Percentiles rank a stretch among this genome's conserved stretches.
These are phyloP conservation scores for Pogonomyrmex californicus DNA, from an alignment of 1,140 invertebrate genomes.

Conservation along the genomic window DNA sequence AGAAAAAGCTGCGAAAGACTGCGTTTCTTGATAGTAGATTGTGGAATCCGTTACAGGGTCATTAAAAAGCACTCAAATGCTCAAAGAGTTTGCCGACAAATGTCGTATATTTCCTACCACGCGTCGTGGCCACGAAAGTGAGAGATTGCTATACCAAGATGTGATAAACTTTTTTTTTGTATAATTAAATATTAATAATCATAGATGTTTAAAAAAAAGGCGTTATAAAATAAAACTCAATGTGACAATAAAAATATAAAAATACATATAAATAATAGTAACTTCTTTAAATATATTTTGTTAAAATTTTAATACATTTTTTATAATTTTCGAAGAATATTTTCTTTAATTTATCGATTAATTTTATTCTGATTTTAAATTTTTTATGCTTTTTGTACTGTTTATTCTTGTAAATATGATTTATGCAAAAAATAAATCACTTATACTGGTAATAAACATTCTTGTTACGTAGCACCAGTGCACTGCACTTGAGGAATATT, in stretches of 20 bases:
- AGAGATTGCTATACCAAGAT: not conserved
- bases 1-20: not conserved
- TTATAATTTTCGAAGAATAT: not conserved
- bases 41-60: not conserved
- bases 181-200: slow-evolving; percentile 7
- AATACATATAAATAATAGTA: not conserved
- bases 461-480: not conserved
- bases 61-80: slow-evolving; percentile 18
- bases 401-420: not conserved
- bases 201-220: not conserved
- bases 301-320: not conserved
- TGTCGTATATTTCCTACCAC: not conserved
- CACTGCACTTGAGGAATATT: not conserved
- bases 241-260: not conserved
- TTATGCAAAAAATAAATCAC: not conserved
- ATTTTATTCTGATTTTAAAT: not conserved
- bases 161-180: not conserved
- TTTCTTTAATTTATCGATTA: not conserved
- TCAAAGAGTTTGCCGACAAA: not conserved
- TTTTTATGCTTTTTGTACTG: not conserved
- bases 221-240: not conserved
- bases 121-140: not conserved
- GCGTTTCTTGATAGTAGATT: slow-evolving; percentile 21
- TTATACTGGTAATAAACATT: slow-evolving; percentile 3
- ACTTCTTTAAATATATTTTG: not conserved